phyloP scores from a whole-genome alignment of 2,797 vertebrate species.

The Manis pentadactyla region DNA sequence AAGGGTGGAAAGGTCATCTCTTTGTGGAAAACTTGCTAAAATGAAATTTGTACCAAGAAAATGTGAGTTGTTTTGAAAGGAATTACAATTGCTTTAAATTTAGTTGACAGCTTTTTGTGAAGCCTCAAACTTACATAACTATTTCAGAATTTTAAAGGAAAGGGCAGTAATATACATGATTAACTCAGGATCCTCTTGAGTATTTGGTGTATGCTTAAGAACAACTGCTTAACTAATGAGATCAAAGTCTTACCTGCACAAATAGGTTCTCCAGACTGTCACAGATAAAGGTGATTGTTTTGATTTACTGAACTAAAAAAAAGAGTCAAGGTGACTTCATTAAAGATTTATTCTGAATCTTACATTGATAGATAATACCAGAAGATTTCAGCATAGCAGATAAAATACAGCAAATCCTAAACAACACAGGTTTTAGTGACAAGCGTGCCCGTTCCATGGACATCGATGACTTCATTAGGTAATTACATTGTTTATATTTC shows the following conservation, averaged over 20 bases:
- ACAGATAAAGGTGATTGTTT: conserved; percentile 42
- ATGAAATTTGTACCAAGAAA: conserved; percentile 36
- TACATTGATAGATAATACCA: conserved; percentile 91
- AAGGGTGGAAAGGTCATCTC: neutral
- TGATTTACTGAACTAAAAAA: conserved; percentile 51
- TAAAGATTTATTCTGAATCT: conserved; percentile 80
- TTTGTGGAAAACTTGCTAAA: conserved; percentile 32
- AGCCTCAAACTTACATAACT: neutral
- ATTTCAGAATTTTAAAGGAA: conserved; percentile 40
- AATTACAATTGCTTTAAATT: conserved; percentile 30
- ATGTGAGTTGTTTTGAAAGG: conserved; percentile 32
- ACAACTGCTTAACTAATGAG: neutral
- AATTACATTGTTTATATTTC: conserved; percentile 83
- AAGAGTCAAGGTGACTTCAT: conserved; percentile 75
- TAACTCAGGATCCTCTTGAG: neutral
- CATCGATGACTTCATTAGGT: conserved; percentile 99
- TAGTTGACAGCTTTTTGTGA: neutral
- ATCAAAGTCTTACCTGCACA: conserved; percentile 9
- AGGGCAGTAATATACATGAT: neutral
- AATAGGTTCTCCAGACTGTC: conserved; percentile 21
- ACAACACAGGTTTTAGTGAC: conserved; percentile 91
- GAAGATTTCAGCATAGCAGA: conserved; percentile 94
- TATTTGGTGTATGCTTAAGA: conserved; percentile 1
- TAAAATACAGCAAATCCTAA: conserved; percentile 93
- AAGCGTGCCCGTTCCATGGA: conserved; percentile 97